These are phyloP conservation scores for Chesias legatella DNA, from an alignment of 2,888 invertebrate species.

Conservation along the genomic window DNA sequence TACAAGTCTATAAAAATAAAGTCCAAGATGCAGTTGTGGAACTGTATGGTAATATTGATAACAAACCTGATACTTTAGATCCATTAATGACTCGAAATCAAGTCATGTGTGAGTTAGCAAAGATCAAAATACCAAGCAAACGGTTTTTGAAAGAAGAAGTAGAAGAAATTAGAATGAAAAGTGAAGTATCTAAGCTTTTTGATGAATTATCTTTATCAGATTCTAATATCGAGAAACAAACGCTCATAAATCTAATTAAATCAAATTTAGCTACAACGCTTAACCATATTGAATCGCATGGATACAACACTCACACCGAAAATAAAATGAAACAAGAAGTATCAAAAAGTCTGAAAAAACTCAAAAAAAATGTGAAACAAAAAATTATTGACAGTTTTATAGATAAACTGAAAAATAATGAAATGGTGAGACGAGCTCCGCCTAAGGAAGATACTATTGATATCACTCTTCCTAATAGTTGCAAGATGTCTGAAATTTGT, in stretches of 20 bases:
- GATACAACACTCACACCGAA: conserved; percentile 36
- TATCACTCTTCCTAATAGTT: neutral
- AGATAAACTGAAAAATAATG: conserved; percentile 36
- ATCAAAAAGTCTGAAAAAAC: conserved; percentile 37
- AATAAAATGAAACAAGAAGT: conserved; percentile 47
- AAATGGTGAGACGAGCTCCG: conserved; percentile 33
- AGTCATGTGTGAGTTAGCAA: conserved; percentile 50
- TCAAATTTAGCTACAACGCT: conserved; percentile 43
- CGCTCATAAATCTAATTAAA: conserved; percentile 32
- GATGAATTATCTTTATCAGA: conserved; percentile 30
- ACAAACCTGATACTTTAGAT: conserved; percentile 24
- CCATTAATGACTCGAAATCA: conserved; percentile 43
- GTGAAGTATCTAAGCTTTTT: conserved; percentile 48
- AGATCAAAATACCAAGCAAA: conserved; percentile 42
- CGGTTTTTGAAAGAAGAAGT: conserved; percentile 43
- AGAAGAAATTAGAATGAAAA: conserved; percentile 48
- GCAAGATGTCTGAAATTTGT: neutral
- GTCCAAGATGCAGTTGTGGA: conserved; percentile 39
- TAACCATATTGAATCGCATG: conserved; percentile 43
- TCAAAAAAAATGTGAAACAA: conserved; percentile 31
- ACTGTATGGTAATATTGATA: conserved; percentile 30
- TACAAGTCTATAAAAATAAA: conserved; percentile 39
- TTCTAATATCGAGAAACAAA: conserved; percentile 25
- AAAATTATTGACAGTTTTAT: conserved; percentile 40
- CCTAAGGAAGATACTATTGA: conserved; percentile 7